Evolutionary conservation across 2,888 invertebrate genomes (phyloP), one percentile per base, ranked within the genome.

Genomic region (Callinectes sapidus): DNA sequence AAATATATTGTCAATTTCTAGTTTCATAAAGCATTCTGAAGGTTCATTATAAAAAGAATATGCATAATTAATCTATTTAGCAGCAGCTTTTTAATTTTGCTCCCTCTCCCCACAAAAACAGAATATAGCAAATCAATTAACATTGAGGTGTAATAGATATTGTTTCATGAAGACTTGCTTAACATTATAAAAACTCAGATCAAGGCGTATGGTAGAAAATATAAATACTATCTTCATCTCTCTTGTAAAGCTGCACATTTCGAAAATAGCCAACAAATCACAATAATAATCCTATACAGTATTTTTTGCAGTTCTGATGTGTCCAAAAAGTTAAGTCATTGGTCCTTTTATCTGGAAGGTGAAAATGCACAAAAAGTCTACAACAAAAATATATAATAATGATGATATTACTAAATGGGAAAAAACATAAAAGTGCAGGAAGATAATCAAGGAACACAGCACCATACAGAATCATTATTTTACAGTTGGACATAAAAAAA

Each of bases 161-260:
- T 23, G 39, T 61, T 91, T 91, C 35, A 91, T 89, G 91, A 91
- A 91, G 91, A 91, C 91, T 81, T 91, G 91, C 91, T 91, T 89
- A 81, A 91, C 81, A 77, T 39, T 61, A 16, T 55, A 39, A 61
- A 61, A 39, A 71, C 55, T 86, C 90, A 90, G 86, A 90, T 90
- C 61, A 90, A 86, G 81, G 39, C 66, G 16, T 39, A 18, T 42
- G 66, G 61, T 66, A 89, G 87, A 54, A 87, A 87, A 87, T 87
- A 87, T 28, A 87, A 54, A 87, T 54, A n/a, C n/a, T n/a, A 87
- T n/a, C 42, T 87, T 48, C 48, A 87, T 54, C n/a, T 87, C 42
- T 87, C 81, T 48, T 8, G 18, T 81, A 81, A 89, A 89, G 89
- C 66, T 66, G 81, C 81, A 81, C 35, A 35, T 81, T 81, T 81